phyloP scores from a whole-genome alignment of 2,888 invertebrate species.

The Aplocera efformata region DNA sequence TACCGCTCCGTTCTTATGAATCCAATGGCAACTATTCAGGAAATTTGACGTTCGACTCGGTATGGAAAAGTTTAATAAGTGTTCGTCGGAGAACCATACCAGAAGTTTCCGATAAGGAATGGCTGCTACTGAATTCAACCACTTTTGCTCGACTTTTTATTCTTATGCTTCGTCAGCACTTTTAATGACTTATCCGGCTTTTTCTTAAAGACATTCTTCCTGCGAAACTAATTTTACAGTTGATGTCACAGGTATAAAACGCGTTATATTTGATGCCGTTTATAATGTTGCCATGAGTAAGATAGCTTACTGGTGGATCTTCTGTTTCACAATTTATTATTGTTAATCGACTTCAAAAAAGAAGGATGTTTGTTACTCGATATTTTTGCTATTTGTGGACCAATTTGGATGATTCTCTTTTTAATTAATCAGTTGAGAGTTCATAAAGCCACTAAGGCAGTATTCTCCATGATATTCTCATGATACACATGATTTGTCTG shows the following conservation, averaged over 20 bases:
- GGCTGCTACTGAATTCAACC: conserved; percentile 58
- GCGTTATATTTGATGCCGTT: too few relatives aligned
- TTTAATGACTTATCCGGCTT: conserved; percentile 76
- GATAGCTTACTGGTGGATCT: too few relatives aligned
- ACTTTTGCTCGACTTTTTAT: conserved; percentile 58
- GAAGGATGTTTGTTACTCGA: too few relatives aligned
- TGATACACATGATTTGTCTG: too few relatives aligned
- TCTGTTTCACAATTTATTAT: too few relatives aligned
- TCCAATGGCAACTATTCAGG: conserved; percentile 42
- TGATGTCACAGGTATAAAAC: conserved; percentile 11
- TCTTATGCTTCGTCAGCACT: conserved; percentile 68
- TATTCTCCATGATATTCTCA: too few relatives aligned
- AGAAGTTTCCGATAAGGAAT: conserved; percentile 66
- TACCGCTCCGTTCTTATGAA: conserved; percentile 33
- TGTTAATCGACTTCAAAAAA: too few relatives aligned
- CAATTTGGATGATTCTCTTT: too few relatives aligned
- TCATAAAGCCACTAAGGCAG: too few relatives aligned
- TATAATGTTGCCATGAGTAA: too few relatives aligned
- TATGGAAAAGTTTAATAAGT: conserved; percentile 69
- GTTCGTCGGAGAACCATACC: conserved; percentile 57
- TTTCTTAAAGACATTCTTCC: conserved; percentile 47
- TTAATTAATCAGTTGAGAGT: too few relatives aligned
- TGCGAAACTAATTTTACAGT: conserved; percentile 36
- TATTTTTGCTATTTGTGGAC: too few relatives aligned
- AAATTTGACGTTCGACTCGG: conserved; percentile 55